Conservation (phyloP, 2,888 invertebrate genomes). For the Xiphydria camelus region DNA sequence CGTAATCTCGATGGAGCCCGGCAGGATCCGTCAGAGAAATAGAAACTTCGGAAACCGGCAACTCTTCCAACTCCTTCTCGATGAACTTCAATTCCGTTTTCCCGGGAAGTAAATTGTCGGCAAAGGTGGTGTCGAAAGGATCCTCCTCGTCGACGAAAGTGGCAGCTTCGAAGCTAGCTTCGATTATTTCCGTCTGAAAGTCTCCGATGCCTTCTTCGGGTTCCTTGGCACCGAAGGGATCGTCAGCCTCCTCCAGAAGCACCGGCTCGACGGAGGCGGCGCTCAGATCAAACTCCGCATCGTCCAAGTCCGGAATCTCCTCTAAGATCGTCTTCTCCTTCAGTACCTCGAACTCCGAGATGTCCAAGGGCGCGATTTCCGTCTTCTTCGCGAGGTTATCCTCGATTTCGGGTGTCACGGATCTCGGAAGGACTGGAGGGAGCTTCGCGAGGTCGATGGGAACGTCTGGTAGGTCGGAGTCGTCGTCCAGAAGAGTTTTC, state of each 20-base stretch:
- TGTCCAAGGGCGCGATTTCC: constrained; percentile 36
- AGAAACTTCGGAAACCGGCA: constrained; percentile 57
- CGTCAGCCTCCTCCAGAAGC: constrained; percentile 48
- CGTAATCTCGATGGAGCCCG: constrained; percentile 57
- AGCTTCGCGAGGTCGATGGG: constrained; percentile 69
- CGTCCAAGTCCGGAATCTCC: constrained; percentile 52
- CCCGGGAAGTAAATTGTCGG: constrained; percentile 73
- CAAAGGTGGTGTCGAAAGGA: constrained; percentile 86
- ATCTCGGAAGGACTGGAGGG: constrained; percentile 44
- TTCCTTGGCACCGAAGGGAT: constrained; percentile 60
- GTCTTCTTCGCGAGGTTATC: constrained; percentile 16
- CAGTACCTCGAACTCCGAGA: constrained; percentile 62
- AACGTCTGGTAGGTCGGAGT: constrained; percentile 69
- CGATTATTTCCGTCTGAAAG: constrained; percentile 49
- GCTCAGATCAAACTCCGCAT: constrained; percentile 40
- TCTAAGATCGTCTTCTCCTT: constrained; percentile 49
- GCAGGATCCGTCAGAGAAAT: constrained; percentile 69
- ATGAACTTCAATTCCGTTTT: constrained; percentile 65
- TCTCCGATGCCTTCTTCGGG: constrained; percentile 47
- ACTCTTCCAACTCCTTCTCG: constrained; percentile 66
- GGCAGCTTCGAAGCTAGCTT: constrained; percentile 48
- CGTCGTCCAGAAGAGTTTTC: constrained; percentile 75
- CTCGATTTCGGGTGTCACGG: constrained; percentile 33
- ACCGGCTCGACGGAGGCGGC: constrained; percentile 27
- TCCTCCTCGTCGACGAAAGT: constrained; percentile 66